Conservation (phyloP, 2,888 invertebrate genomes). For the Chymomyza caudatula region DNA sequence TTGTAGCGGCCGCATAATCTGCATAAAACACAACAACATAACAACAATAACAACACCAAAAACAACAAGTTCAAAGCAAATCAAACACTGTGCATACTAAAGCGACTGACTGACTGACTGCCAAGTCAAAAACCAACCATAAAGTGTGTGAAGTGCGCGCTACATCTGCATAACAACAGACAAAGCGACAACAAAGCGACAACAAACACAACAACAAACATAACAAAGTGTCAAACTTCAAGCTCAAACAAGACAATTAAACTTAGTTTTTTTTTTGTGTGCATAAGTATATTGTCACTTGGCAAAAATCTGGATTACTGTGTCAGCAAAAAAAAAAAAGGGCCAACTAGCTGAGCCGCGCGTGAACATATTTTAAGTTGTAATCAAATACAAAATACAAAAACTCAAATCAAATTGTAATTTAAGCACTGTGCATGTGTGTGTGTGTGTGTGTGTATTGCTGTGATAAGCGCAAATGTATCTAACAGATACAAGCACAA, state of each 20-base stretch:
- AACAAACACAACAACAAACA: constrained; percentile 30
- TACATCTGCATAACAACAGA: constrained; percentile 25
- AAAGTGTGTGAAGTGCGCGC: background rate
- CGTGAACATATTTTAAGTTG: constrained; percentile 18
- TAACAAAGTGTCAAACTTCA: constrained; percentile 26
- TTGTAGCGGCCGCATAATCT: constrained; percentile 12
- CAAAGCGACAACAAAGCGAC: constrained; percentile 25
- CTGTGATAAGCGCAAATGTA: constrained; percentile 11
- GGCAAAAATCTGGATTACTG: constrained; percentile 67
- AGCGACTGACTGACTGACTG: too few relatives aligned
- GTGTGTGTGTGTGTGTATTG: background rate
- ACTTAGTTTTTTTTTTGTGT: constrained; percentile 16
- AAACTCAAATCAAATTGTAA: constrained; percentile 2
- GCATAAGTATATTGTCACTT: constrained; percentile 1
- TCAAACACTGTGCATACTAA: constrained; percentile 36
- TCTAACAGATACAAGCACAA: background rate
- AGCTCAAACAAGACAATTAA: constrained; percentile 10
- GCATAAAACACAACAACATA: constrained; percentile 6
- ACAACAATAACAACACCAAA: constrained; percentile 8
- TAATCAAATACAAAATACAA: constrained; percentile 11
- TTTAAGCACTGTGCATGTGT: background rate
- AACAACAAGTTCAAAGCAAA: constrained; percentile 24
- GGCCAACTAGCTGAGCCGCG: constrained; percentile 29
- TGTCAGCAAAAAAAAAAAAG: constrained; percentile 53
- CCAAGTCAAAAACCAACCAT: background rate